Evolutionary conservation across 1,140 invertebrate species (phyloP).

Genomic region (Planococcus citri): DNA sequence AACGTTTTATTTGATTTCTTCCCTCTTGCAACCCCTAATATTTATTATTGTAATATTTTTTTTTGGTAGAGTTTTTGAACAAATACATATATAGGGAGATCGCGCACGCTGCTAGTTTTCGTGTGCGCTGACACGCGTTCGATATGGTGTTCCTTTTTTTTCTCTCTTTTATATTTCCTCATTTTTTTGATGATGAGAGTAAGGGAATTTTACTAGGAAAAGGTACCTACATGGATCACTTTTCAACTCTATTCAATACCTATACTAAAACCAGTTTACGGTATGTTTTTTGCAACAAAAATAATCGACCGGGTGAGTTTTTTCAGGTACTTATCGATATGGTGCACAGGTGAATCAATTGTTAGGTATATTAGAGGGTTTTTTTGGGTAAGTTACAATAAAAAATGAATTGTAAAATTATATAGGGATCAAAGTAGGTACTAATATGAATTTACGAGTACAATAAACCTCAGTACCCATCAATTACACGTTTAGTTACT

Average conservation of each 20-base stretch:
- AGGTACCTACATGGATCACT: neutral
- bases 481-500: too few relatives aligned
- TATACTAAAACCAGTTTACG: too few relatives aligned
- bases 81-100: slow-evolving; percentile 12
- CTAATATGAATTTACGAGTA: too few relatives aligned
- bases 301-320: neutral
- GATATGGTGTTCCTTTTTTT: slow-evolving; percentile 7
- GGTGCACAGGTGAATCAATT: neutral
- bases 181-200: neutral
- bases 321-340: neutral
- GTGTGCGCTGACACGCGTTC: slow-evolving; percentile 17
- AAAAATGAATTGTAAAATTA: too few relatives aligned
- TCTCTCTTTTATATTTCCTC: too few relatives aligned
- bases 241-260: neutral
- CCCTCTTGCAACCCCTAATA: slow-evolving; percentile 17
- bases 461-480: too few relatives aligned
- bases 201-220: neutral
- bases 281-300: neutral
- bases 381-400: too few relatives aligned
- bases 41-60: slow-evolving; percentile 18
- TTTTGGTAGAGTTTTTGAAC: neutral
- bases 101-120: slow-evolving; percentile 3
- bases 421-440: too few relatives aligned
- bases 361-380: too few relatives aligned
- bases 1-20: slow-evolving; percentile 20